These are phyloP conservation scores for Achatina immaculata DNA, from an alignment of 1,140 invertebrate species.

Conservation along the genomic window DNA sequence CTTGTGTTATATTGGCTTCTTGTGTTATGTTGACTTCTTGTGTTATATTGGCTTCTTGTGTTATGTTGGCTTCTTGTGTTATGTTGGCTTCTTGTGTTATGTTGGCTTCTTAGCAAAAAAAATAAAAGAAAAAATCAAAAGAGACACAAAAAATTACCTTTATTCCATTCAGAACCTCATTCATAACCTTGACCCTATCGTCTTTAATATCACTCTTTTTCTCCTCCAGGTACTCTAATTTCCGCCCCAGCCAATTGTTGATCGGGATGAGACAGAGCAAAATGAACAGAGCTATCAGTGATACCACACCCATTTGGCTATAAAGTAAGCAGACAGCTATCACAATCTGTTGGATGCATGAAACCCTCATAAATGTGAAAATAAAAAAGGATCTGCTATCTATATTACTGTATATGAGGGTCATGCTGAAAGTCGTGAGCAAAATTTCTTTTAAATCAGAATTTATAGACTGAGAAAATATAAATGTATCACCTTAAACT, in stretches of 20 bases:
- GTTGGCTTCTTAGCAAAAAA: too few species aligned
- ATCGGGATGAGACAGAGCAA: conserved; percentile 9
- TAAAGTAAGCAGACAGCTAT: conserved; percentile 9
- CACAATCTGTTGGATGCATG: neutral
- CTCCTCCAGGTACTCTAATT: neutral
- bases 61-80: too few species aligned
- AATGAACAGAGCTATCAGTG: neutral
- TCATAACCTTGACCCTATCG: conserved; percentile 18
- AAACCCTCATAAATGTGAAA: neutral
- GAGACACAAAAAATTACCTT: neutral
- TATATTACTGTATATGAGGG: neutral
- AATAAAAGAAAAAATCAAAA: too few species aligned
- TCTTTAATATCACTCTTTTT: conserved; percentile 22
- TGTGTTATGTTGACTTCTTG: too few species aligned
- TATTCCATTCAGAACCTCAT: conserved; percentile 30
- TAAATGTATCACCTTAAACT: too few species aligned
- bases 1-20: too few species aligned
- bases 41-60: too few species aligned
- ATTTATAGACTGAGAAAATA: too few species aligned
- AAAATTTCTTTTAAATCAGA: too few species aligned
- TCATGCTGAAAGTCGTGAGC: too few species aligned
- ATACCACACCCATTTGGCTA: neutral
- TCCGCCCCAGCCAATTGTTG: conserved; percentile 4
- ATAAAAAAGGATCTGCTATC: neutral
- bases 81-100: too few species aligned